A percentile compares a stretch with the other conserved stretches of the same genome.
Evolutionary conservation across 2,113 vertebrate genomes (phyloP).

Genomic region (Excalfactoria chinensis): DNA sequence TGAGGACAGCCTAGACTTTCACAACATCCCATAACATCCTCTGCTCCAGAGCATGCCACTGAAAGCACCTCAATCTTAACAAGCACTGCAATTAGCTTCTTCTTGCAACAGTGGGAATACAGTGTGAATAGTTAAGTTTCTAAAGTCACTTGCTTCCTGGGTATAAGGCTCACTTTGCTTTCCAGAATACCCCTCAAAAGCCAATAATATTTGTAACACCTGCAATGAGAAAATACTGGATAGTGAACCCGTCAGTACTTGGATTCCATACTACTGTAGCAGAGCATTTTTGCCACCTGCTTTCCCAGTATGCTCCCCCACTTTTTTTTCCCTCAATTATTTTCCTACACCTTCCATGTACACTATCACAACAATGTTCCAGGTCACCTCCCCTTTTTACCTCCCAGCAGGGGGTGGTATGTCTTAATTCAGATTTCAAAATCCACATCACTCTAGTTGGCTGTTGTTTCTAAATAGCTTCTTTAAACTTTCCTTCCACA

Average conservation of each 20-base stretch:
- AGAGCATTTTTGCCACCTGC: neutral
- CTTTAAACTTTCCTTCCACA: neutral
- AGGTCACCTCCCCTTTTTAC: neutral
- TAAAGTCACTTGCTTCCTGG: neutral
- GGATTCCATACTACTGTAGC: neutral
- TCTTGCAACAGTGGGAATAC: neutral
- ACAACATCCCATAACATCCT: neutral
- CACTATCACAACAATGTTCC: neutral
- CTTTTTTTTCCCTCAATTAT: neutral
- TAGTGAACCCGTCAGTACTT: neutral
- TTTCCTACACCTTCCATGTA: neutral
- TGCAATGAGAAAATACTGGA: neutral
- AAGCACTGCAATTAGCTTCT: neutral
- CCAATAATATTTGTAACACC: accelerated
- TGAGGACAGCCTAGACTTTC: neutral
- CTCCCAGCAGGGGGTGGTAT: neutral
- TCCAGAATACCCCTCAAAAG: neutral
- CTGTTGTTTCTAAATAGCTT: neutral
- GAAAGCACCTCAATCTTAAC: neutral
- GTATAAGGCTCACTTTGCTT: neutral
- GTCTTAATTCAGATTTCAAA: neutral
- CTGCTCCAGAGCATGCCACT: neutral
- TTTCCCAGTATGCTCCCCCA: neutral
- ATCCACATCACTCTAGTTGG: neutral
- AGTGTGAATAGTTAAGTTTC: neutral